Evolutionary conservation across 2,797 vertebrate genomes (phyloP), one percentile per base, ranked within the genome.

Genomic region (Lithobates pipiens): DNA sequence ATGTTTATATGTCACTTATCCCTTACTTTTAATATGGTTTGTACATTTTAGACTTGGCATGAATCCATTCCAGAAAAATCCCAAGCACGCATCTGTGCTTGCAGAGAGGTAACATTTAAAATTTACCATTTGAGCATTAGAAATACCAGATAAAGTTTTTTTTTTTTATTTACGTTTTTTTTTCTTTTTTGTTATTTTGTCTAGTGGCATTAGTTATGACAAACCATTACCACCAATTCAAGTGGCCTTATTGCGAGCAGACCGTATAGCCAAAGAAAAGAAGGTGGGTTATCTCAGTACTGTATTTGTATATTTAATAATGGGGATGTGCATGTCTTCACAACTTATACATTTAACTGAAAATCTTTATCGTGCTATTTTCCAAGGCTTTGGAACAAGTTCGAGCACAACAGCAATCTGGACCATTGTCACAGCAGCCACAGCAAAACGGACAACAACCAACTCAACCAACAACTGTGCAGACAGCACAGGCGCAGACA

Each of bases 211-310:
- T 92, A 97, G 92, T 90, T 99, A 98, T 46, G 97, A 99, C 89
- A 98, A 98, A 86, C 97, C 97, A 1, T 94, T 98, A 21, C 96
- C 95, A 83, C 97, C 97, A 0, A 97, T 97, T 88, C 97, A 99
- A 88, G 96, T 98, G 16, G 97, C 97, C 0, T 96, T 97, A 29
- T 96, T 97, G 77, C 94, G 97, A 75, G 97, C 97, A 10, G 97
- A 99, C 76, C 95, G 97, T 82, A 98, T 98, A 68, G 95, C 97
- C 36, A 98, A 98, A 89, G 97, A 98, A 93, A 98, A 98, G 88
- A 98, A 98, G 96, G 97, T 98, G 88, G 0, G 5, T 44, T 39
- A 29, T 15, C 42, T 25, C 2, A 36, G n/a, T 10, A 9, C 39
- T 39, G 9, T 5, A 50, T 54, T 44, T 39, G 3, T 72, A 0